These are phyloP conservation scores for Monopis laevigella DNA, from an alignment of 2,888 invertebrate genomes.

Conservation along the genomic window DNA sequence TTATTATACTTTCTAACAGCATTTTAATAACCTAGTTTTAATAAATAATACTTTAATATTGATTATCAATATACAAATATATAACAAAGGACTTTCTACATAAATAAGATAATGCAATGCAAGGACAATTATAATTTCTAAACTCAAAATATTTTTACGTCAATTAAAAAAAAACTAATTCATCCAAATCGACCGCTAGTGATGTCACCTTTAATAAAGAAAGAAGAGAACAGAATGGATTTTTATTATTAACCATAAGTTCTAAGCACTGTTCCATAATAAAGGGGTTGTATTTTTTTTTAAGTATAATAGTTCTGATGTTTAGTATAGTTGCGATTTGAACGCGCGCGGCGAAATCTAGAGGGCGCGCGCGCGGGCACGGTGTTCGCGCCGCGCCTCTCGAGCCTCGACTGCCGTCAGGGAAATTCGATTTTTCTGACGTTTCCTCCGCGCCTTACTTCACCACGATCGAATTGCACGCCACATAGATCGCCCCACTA, in stretches of 20 bases:
- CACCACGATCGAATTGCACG: conserved; percentile 63
- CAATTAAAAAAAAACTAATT: not conserved
- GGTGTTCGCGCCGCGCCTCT: conserved; percentile 58
- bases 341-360: conserved; percentile 22
- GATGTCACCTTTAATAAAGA: conserved; percentile 55
- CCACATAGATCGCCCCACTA: conserved; percentile 22
- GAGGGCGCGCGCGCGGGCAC: conserved; percentile 44
- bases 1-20: too few relatives aligned
- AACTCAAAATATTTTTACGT: too few relatives aligned
- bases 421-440: conserved; percentile 61
- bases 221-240: not conserved
- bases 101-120: too few relatives aligned
- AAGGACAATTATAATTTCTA: too few relatives aligned
- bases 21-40: too few relatives aligned
- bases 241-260: not conserved
- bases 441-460: conserved; percentile 64
- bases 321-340: conserved; percentile 18
- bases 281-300: not conserved
- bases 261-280: not conserved
- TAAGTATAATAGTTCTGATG: not conserved
- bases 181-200: conserved; percentile 34
- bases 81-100: too few relatives aligned
- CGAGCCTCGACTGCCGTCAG: conserved; percentile 60
- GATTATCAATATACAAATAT: too few relatives aligned
- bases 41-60: too few relatives aligned